Base-by-base conservation (phyloP, 2,888 invertebrate genomes). In the Sceliomorpha sp. region DNA sequence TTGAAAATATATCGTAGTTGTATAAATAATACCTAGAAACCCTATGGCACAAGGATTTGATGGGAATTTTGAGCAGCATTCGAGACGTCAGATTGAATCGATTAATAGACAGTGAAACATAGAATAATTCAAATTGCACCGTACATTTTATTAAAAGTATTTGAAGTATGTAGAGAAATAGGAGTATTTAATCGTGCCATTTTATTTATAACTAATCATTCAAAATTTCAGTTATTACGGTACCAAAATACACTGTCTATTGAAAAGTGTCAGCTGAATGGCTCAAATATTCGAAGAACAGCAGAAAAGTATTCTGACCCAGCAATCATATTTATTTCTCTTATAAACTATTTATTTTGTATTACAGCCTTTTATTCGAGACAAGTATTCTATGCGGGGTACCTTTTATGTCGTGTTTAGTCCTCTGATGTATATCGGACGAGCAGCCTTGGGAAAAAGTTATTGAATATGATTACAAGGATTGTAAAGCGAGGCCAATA, bases 351-450 rank as follows among this genome's bases (percentile, higher is more conserved):
- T 48, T 55, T 64, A 44, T 50, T 44, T 31, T 3, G 12, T 40
- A n/a, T 27, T 40, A 9, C 12, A 9, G 9, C 6, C 12, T 36
- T 15, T 14, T 36, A 14, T 36, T 15, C 7, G 4, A 14, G 26
- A 39, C 12, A 5, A 37, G 40, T 32, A 37, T 51, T 53, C 29
- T 40, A 50, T 24, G 39, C 20, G 31, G 66, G 40, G 70, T 72
- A 75, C 60, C 64, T 75, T 77, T 76, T 58, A 74, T 71, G 70
- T 77, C 70, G 74, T 81, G 82, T 83, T 85, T 84, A 77, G 85
- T 85, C 85, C 84, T 85, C 85, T 81, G 74, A 80, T 72, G 67
- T 78, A 79, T 73, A 82, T 86, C 86, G 84, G 84, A 85, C 82
- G 77, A 84, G 81, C 83, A 85, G 86, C 84, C 82, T 81, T 80